Conservation (phyloP, 2,113 vertebrate species). For the Callaeas wilsoni region DNA sequence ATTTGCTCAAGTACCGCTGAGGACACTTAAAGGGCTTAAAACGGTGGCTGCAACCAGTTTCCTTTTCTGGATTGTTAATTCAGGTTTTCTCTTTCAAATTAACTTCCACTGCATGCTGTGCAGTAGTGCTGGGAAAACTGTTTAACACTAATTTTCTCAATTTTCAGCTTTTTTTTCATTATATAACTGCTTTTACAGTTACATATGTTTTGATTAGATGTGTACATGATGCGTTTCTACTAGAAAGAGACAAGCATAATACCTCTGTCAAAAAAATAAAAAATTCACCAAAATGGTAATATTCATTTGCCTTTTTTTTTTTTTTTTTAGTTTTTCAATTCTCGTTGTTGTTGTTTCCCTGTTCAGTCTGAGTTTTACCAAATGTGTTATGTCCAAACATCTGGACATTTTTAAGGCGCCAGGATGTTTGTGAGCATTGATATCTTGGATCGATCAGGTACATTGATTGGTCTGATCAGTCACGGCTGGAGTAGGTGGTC, state of each 20-base stretch:
- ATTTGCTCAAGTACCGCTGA: constrained; percentile 90
- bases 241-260: constrained; percentile 3
- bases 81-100: constrained; percentile 84
- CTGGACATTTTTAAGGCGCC: background rate
- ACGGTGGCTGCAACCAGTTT: constrained; percentile 82
- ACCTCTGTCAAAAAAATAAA: background rate
- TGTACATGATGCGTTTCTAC: background rate
- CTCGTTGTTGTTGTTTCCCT: background rate
- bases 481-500: background rate
- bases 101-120: constrained; percentile 78
- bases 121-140: constrained; percentile 69
- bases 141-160: constrained; percentile 79
- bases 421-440: background rate
- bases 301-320: background rate
- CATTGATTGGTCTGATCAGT: background rate
- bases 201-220: constrained; percentile 68
- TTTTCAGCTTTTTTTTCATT: constrained; percentile 64
- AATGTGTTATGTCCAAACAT: background rate
- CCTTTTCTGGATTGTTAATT: constrained; percentile 87
- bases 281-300: background rate
- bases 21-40: constrained; percentile 88
- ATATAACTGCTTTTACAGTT: constrained; percentile 68
- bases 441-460: background rate
- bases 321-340: background rate
- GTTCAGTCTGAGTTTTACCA: background rate